Evolutionary conservation across 2,113 vertebrate species (phyloP), one percentile per base, ranked within the genome.

Genomic region (Xyrauchen texanus): DNA sequence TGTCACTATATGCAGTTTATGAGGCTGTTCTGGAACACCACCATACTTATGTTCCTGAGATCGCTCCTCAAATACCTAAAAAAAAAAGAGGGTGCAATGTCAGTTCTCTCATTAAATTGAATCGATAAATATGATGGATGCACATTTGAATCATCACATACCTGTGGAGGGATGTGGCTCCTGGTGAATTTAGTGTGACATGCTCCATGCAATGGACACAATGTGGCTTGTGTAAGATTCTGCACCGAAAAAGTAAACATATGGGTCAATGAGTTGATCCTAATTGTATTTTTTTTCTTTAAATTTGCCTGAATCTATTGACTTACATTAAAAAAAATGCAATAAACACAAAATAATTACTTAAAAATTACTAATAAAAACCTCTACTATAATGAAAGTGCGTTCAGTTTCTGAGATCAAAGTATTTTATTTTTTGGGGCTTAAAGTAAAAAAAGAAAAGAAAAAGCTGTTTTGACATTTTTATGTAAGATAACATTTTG

Each of bases 1-100:
- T 0, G 94, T 98, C 79, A 99, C 68, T 70, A 99, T 75, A 0
- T 99, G 97, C 13, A 99, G 87, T 89, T 98, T 96, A 82, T 99
- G 98, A 45, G 98, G 96, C 45, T 98, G 90, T 7, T 98, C 88
- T 58, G 96, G 96, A 86, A 98, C 90, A 0, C 97, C 98, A 9
- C 95, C 95, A 13, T 96, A 98, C 76, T 95, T 97, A 15, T 99
- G 97, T 80, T 98, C 96, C 86, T 87, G 93, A 71, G 95, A 93
- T 51, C 58, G 87, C 2, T 95, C 93, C 7, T 87, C 93, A 92
- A 96, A 96, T 6, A 95, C 81, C 97, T 98, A 83, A 1, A 76
- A 69, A 44, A 47, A 70, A 68, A 62, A 4, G 42, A n/a, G 42
- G 2, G 10, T 4, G 10, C 5, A 46, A 3, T 57, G 21, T 34